phyloP scores from a whole-genome alignment of 2,797 vertebrate species.

The Leptatherina wallacei region DNA sequence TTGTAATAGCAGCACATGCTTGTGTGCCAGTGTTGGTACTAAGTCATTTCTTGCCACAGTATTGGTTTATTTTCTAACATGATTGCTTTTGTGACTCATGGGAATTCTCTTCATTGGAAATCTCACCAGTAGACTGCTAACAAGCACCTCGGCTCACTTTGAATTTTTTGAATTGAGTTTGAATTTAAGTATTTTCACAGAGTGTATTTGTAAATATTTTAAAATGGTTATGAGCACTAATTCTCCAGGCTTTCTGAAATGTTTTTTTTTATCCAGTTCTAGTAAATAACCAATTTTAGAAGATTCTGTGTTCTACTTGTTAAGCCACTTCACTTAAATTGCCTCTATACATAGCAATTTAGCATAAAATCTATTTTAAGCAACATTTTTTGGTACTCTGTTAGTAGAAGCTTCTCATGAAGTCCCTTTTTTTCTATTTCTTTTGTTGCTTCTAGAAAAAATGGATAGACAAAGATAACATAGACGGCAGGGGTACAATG shows the following conservation, averaged over 20 bases:
- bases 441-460: background rate
- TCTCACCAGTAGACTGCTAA: background rate
- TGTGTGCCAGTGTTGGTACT: background rate
- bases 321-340: background rate
- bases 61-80: background rate
- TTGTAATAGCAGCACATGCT: background rate
- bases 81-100: background rate
- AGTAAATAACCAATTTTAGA: background rate
- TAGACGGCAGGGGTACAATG: background rate
- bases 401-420: background rate
- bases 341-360: background rate
- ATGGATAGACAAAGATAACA: background rate
- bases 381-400: background rate
- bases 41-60: background rate
- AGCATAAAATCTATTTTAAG: background rate
- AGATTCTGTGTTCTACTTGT: background rate
- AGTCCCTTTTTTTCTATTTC: background rate
- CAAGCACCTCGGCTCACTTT: background rate
- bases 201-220: background rate
- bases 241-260: background rate
- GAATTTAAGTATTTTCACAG: background rate
- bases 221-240: background rate
- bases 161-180: background rate
- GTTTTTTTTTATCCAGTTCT: background rate
- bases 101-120: background rate